A percentile compares a stretch with the other conserved stretches of the same genome.
phyloP scores from a whole-genome alignment of 2,888 invertebrate genomes.

The Corbicula japonica region DNA sequence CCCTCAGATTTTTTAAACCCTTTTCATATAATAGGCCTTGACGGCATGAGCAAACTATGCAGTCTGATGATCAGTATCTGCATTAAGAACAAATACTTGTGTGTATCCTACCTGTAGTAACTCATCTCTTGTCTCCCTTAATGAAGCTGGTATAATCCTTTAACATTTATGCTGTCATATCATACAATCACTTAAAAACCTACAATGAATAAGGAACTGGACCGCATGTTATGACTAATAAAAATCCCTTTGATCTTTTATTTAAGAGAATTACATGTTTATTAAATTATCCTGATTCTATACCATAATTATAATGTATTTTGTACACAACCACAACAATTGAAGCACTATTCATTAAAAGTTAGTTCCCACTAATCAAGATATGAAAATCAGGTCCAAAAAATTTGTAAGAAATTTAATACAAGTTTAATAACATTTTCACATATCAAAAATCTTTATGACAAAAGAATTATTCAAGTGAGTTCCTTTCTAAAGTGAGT shows the following conservation, averaged over 20 bases:
- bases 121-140: conserved; percentile 35
- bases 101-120: conserved; percentile 36
- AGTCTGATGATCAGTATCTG: no score
- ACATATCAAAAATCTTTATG: conserved; percentile 20
- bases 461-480: conserved; percentile 21
- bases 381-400: conserved; percentile 18
- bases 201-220: neutral
- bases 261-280: no score
- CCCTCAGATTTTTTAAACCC: no score
- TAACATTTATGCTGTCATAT: neutral
- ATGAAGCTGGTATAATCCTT: neutral
- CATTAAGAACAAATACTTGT: no score
- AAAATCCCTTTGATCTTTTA: no score
- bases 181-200: neutral
- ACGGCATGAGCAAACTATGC: no score
- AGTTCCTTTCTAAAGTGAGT: conserved; percentile 8
- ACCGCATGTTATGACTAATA: no score
- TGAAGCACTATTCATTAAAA: no score
- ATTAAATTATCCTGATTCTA: no score
- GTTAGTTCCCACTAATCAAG: neutral
- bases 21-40: no score
- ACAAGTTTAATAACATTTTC: conserved; percentile 14
- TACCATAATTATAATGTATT: no score
- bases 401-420: conserved; percentile 20
- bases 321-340: no score